Evolutionary conservation across 2,113 vertebrate genomes (phyloP).

Genomic region (Larimichthys polyactis): DNA sequence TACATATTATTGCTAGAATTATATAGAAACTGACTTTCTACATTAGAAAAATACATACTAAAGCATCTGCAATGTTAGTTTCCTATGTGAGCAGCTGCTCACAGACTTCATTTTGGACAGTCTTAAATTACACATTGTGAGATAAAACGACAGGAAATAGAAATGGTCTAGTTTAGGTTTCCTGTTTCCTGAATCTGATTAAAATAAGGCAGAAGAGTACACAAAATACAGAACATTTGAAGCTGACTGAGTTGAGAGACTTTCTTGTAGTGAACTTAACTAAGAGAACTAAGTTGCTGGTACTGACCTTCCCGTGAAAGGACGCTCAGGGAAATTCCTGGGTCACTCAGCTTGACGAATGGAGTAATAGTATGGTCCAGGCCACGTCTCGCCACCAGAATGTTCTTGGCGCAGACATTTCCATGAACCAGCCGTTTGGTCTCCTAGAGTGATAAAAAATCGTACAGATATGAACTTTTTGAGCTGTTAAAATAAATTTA

Average conservation of each 20-base stretch:
- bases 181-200: slow-evolving; percentile 65
- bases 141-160: slow-evolving; percentile 62
- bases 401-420: slow-evolving; percentile 94
- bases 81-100: neutral
- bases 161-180: slow-evolving; percentile 59
- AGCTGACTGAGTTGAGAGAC: neutral
- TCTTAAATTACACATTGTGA: neutral
- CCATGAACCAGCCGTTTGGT: slow-evolving; percentile 91
- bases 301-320: slow-evolving; percentile 89
- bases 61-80: neutral
- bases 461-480: neutral
- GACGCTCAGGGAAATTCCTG: slow-evolving; percentile 87
- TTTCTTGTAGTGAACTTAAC: neutral
- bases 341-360: slow-evolving; percentile 95
- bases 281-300: neutral
- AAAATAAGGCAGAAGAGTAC: slow-evolving; percentile 16
- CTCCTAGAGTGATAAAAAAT: slow-evolving; percentile 83
- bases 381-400: slow-evolving; percentile 90
- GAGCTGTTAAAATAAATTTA: neutral
- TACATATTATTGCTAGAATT: neutral
- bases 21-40: neutral
- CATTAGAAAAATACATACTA: neutral
- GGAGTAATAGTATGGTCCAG: slow-evolving; percentile 85
- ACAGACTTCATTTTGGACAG: neutral
- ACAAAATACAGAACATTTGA: slow-evolving; percentile 2